Conservation (phyloP, 2,113 vertebrate genomes). For the Heterotilapia buettikoferi region DNA sequence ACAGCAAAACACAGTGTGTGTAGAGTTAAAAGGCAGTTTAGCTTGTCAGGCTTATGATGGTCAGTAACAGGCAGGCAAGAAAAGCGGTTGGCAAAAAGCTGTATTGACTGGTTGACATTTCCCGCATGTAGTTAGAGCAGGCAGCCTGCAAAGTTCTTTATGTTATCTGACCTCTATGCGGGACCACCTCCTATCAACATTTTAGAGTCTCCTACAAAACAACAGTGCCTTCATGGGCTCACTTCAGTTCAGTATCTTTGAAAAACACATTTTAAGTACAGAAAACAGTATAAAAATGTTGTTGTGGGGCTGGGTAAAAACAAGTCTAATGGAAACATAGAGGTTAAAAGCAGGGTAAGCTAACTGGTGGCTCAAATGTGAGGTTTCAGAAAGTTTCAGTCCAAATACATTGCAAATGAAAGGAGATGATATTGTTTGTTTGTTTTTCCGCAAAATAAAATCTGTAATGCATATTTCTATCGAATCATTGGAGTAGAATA, state of each 20-base stretch:
- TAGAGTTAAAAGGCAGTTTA: background rate
- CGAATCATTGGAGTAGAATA: background rate
- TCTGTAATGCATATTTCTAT: background rate
- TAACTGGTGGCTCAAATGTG: background rate
- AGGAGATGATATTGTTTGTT: background rate
- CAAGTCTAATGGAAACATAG: background rate
- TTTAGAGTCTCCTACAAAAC: background rate
- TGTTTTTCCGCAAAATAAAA: background rate
- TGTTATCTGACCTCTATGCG: background rate
- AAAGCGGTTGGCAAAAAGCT: background rate
- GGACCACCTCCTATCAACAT: background rate
- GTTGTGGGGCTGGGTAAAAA: background rate
- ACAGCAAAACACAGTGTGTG: background rate
- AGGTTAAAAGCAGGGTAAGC: background rate
- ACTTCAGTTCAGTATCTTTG: accelerated
- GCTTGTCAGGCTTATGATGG: background rate
- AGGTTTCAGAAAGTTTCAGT: background rate
- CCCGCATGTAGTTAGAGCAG: background rate
- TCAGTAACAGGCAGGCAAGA: background rate
- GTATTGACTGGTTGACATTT: background rate
- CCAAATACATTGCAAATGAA: background rate
- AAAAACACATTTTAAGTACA: background rate
- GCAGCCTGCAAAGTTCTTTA: background rate
- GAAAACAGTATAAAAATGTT: background rate
- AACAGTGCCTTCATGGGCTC: background rate